These are phyloP conservation scores for Psephotus haematonotus DNA, from an alignment of 2,113 vertebrate species.

Conservation along the genomic window DNA sequence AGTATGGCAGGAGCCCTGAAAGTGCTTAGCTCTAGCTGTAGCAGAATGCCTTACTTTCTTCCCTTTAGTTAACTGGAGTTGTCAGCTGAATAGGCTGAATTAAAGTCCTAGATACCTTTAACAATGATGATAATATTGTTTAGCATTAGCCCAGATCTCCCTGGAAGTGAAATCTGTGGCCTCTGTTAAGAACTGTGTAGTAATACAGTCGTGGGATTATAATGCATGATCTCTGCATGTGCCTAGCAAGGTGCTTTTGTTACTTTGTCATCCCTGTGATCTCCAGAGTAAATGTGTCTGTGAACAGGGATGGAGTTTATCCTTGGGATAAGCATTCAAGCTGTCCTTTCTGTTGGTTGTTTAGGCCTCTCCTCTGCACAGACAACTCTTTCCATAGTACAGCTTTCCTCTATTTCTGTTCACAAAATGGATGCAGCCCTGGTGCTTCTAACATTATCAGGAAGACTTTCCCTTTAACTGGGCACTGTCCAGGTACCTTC, in stretches of 20 bases:
- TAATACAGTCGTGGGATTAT: not conserved
- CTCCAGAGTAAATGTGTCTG: not conserved
- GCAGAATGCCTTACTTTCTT: not conserved
- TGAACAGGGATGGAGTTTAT: conserved; percentile 1
- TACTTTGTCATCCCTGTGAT: not conserved
- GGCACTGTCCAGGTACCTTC: conserved; percentile 37
- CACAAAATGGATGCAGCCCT: conserved; percentile 40
- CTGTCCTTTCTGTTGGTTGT: conserved; percentile 46
- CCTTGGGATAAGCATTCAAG: conserved; percentile 13
- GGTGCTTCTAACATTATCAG: conserved; percentile 26
- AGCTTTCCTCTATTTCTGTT: conserved; percentile 53
- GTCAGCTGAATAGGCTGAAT: not conserved
- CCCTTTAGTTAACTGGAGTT: not conserved
- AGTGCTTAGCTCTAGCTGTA: not conserved
- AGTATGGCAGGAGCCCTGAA: not conserved
- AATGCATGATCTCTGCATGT: not conserved
- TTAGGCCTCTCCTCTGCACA: conserved; percentile 52
- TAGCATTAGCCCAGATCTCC: not conserved
- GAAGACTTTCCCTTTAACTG: conserved; percentile 49
- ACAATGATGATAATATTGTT: not conserved
- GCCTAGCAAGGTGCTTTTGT: not conserved
- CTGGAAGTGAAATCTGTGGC: not conserved
- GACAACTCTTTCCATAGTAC: conserved; percentile 41
- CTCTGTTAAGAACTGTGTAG: not conserved
- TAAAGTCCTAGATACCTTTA: not conserved